A percentile compares a stretch with the other conserved stretches of the same genome.
These are phyloP conservation scores for Orchesella flavescens DNA, from an alignment of 2,888 invertebrate genomes.

Conservation along the genomic window DNA sequence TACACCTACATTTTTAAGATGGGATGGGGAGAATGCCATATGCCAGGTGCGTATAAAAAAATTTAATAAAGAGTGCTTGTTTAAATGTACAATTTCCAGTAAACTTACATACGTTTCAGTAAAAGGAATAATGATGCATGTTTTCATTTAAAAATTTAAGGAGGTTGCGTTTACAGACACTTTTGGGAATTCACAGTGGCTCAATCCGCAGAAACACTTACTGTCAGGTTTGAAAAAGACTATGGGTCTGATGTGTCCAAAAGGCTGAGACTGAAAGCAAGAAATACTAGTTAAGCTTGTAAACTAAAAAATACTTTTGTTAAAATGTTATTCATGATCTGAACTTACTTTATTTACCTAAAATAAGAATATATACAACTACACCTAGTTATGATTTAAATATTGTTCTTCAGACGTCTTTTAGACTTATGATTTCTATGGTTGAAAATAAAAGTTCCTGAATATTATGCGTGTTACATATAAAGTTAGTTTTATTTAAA, in stretches of 20 bases:
- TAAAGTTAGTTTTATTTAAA: background rate
- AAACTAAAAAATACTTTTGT: too few relatives aligned
- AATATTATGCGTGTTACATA: background rate
- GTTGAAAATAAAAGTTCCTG: background rate
- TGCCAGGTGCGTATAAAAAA: slow-evolving; percentile 36
- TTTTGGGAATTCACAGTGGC: slow-evolving; percentile 66
- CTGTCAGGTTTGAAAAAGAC: slow-evolving; percentile 66
- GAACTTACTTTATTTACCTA: background rate
- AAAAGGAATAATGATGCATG: too few relatives aligned
- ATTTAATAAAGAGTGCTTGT: background rate
- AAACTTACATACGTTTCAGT: too few relatives aligned
- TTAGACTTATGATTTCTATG: background rate
- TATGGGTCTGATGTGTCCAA: slow-evolving; percentile 62
- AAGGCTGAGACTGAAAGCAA: slow-evolving; percentile 46
- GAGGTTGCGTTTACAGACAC: slow-evolving; percentile 63
- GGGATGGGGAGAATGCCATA: slow-evolving; percentile 66
- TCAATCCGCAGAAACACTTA: slow-evolving; percentile 63
- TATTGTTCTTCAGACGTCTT: background rate
- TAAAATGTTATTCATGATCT: background rate
- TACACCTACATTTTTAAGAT: slow-evolving; percentile 66
- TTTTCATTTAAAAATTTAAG: background rate
- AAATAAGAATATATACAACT: background rate
- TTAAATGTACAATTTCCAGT: background rate
- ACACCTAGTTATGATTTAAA: background rate
- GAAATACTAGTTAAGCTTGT: slow-evolving; percentile 6